Percentiles rank a stretch among this genome's conserved stretches.
phyloP scores from a whole-genome alignment of 2,888 invertebrate genomes.

The Hyalella azteca region DNA sequence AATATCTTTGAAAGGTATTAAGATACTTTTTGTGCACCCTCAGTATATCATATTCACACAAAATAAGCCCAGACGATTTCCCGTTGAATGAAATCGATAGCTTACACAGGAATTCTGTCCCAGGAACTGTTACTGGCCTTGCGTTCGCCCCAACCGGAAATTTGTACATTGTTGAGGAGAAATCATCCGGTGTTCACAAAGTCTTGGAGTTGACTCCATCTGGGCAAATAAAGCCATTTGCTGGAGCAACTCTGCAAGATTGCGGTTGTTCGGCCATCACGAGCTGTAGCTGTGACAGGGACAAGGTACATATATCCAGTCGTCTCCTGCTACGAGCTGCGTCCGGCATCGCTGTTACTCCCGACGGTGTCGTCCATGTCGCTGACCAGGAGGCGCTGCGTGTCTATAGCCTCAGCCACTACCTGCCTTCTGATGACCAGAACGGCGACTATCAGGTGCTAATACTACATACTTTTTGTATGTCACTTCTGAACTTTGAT shows the following conservation, averaged over 20 bases:
- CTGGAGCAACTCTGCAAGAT: slow-evolving; percentile 62
- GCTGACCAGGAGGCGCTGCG: slow-evolving; percentile 78
- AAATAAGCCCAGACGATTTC: no score
- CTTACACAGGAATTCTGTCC: no score
- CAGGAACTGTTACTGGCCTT: slow-evolving; percentile 69
- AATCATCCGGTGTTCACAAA: slow-evolving; percentile 65
- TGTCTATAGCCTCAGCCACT: slow-evolving; percentile 60
- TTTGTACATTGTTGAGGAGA: slow-evolving; percentile 84
- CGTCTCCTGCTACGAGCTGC: slow-evolving; percentile 62
- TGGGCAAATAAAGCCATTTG: slow-evolving; percentile 64
- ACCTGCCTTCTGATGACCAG: slow-evolving; percentile 58
- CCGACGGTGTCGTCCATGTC: slow-evolving; percentile 95
- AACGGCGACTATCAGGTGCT: slow-evolving; percentile 59
- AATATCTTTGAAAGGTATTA: no score
- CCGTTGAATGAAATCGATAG: no score
- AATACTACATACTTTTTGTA: no score
- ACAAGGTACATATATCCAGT: slow-evolving; percentile 58
- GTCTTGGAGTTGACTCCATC: slow-evolving; percentile 63
- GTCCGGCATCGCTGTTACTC: slow-evolving; percentile 84
- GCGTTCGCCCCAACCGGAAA: slow-evolving; percentile 96
- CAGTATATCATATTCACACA: no score
- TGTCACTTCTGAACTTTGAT: no score
- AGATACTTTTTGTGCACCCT: no score
- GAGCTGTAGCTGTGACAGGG: slow-evolving; percentile 59
- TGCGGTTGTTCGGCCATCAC: slow-evolving; percentile 63